These are phyloP conservation scores for Bufo gargarizans DNA, from an alignment of 2,113 vertebrate genomes.

Conservation along the genomic window DNA sequence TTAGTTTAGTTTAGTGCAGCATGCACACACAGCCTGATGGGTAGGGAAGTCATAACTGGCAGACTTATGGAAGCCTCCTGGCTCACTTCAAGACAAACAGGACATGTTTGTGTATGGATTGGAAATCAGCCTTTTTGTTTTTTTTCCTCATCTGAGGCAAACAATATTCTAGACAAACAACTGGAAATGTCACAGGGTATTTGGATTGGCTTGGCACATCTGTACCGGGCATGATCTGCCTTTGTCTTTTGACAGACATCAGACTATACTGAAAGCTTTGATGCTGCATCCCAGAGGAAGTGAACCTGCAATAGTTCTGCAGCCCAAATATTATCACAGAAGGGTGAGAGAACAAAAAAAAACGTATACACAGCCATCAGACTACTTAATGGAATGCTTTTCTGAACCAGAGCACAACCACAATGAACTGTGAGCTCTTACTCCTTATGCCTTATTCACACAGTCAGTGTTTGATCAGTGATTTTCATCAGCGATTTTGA, in stretches of 20 bases:
- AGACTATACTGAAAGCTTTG: constrained; percentile 21
- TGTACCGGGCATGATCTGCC: constrained; percentile 15
- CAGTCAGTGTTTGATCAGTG: too few species aligned
- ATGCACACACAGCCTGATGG: neutral
- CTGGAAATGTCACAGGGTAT: constrained; percentile 34
- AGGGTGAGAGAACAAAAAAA: neutral
- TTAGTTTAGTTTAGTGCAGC: neutral
- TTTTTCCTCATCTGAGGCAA: constrained; percentile 17
- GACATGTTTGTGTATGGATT: constrained; percentile 40
- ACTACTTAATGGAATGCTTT: neutral
- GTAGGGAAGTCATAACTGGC: neutral
- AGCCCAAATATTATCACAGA: constrained; percentile 40
- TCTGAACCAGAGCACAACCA: neutral
- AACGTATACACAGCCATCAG: neutral
- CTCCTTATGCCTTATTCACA: neutral
- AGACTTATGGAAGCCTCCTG: neutral
- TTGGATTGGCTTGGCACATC: constrained; percentile 47
- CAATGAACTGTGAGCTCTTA: neutral
- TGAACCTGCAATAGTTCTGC: neutral
- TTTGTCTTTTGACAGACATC: constrained; percentile 19
- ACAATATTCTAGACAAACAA: constrained; percentile 38
- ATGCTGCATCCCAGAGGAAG: constrained; percentile 40
- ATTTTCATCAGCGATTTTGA: too few species aligned
- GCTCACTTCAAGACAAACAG: constrained; percentile 40
- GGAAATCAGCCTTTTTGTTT: constrained; percentile 35